Evolutionary conservation across 2,888 invertebrate genomes (phyloP).

Genomic region (Alcis repandata): DNA sequence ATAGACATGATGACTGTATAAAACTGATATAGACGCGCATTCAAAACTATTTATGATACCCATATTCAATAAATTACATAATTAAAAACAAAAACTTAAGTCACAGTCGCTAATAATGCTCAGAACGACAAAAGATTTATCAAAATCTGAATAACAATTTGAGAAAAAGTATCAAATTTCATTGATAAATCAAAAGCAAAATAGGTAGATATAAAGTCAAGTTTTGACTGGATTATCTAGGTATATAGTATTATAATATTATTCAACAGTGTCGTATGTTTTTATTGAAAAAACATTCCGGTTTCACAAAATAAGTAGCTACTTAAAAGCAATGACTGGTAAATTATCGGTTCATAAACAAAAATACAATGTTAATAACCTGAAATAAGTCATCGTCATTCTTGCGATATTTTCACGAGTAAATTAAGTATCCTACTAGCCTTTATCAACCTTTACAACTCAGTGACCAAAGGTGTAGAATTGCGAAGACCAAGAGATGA

Average conservation of each 20-base stretch:
- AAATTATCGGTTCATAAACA: background rate
- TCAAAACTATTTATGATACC: conserved; percentile 11
- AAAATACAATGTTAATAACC: background rate
- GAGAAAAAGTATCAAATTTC: too few species aligned
- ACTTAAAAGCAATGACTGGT: too few species aligned
- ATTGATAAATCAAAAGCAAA: too few species aligned
- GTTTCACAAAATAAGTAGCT: too few species aligned
- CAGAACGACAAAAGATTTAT: background rate
- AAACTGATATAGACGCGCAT: conserved; percentile 10
- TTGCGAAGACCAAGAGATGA: conserved; percentile 29
- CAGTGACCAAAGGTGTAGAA: conserved; percentile 13
- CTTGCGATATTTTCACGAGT: background rate
- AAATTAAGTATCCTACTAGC: conserved; percentile 14
- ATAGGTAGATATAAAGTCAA: too few species aligned
- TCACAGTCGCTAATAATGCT: background rate
- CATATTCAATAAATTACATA: conserved; percentile 3
- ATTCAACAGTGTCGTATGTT: too few species aligned
- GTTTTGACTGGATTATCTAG: too few species aligned
- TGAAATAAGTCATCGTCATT: background rate
- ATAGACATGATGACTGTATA: conserved; percentile 14
- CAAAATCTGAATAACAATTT: background rate
- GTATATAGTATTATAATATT: too few species aligned
- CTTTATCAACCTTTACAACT: background rate
- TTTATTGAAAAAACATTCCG: too few species aligned
- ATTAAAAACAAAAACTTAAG: background rate